Evolutionary conservation across 2,113 vertebrate genomes (phyloP), one percentile per base, ranked within the genome.

Genomic region (Eulacestoma nigropectus): DNA sequence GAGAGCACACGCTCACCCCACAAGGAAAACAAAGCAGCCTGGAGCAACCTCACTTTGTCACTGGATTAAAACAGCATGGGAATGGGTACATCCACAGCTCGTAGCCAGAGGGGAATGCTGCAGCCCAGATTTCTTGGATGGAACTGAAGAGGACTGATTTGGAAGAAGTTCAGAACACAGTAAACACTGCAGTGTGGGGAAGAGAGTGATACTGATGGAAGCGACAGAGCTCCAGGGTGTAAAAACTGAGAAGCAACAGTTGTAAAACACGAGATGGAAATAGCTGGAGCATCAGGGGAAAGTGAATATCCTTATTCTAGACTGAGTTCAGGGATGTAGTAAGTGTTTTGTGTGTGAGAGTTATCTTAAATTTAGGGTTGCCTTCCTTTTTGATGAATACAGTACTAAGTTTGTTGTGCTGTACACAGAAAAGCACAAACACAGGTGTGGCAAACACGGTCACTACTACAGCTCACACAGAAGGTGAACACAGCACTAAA

Each of bases 311-410:
- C 49, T 63, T 59, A 46, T 32, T 46, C 47, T 3, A 37, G 15
- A 39, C 2, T 49, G 27, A 76, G 44, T 37, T 70, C 3, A 21
- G 32, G 8, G 14, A 76, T 4, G 35, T 19, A 74, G 39, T 33
- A 22, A 73, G 26, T 21, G 22, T 23, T 30, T 12, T 21, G n/a
- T 30, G 33, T 26, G 2, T 68, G 33, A 76, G 19, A 76, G 6
- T 25, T 37, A 42, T 2, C 30, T 82, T n/a, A 44, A 83, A 76
- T 73, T 57, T 76, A 42, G 37, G n/a, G 26, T 37, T 94, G 75
- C 37, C 57, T 83, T 92, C 92, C 92, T 83, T 93, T 90, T 27
- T 80, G 75, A 11, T 52, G 18, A 76, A 95, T 69, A 88, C 94
- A 96, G 90, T 79, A 92, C 55, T 74, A 73, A 90, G 57, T 4